phyloP scores from a whole-genome alignment of 1,140 invertebrate genomes.

The Camponotus floridanus region DNA sequence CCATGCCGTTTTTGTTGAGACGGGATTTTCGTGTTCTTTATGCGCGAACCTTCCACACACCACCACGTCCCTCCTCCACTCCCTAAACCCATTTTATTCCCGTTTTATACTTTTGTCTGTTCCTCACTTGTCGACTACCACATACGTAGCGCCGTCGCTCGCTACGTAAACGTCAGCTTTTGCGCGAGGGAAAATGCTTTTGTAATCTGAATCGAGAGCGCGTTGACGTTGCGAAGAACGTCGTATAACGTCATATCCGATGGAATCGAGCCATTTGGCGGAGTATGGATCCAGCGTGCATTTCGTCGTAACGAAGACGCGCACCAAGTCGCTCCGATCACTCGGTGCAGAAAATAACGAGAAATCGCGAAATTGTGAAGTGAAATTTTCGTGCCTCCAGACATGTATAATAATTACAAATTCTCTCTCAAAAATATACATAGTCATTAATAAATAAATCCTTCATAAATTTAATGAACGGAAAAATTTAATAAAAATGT shows the following conservation, averaged over 20 bases:
- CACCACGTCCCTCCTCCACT: background rate
- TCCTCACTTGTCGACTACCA: conserved; percentile 47
- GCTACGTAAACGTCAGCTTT: conserved; percentile 49
- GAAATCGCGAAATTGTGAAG: background rate
- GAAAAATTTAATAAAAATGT: background rate
- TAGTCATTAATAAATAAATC: conserved; percentile 25
- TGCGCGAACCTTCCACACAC: conserved; percentile 35
- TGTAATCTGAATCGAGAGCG: conserved; percentile 52
- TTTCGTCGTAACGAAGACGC: conserved; percentile 24
- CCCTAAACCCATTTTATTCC: conserved; percentile 52
- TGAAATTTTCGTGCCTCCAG: background rate
- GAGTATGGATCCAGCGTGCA: conserved; percentile 4
- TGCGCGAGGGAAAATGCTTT: conserved; percentile 43
- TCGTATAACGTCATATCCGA: conserved; percentile 30
- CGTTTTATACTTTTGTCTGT: conserved; percentile 61
- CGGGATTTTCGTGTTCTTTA: conserved; percentile 55
- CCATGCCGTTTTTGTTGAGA: conserved; percentile 48
- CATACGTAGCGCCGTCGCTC: conserved; percentile 20
- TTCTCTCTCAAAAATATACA: background rate
- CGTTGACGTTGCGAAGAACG: conserved; percentile 42
- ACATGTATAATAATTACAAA: background rate
- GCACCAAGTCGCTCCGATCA: background rate
- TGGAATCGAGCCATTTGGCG: conserved; percentile 38
- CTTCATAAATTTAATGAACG: background rate
- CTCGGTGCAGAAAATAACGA: background rate